Evolutionary conservation across 2,888 invertebrate genomes (phyloP), one percentile per base, ranked within the genome.

Genomic region (Archaeoteleia sp.): DNA sequence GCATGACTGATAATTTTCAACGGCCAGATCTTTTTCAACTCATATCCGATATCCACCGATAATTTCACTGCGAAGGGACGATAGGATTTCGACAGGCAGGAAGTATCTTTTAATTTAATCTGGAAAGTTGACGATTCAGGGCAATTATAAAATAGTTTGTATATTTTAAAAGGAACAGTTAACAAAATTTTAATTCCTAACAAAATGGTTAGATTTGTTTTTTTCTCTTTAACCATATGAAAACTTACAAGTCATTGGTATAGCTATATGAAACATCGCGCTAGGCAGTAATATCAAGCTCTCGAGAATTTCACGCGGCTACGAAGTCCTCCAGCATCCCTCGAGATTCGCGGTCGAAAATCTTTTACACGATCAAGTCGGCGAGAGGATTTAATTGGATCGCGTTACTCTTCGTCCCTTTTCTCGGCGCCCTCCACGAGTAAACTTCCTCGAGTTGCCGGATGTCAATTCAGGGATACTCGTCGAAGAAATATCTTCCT

Each of bases 321-420:
- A 9, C 10, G 29, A 49, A 53, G 32, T 54, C 46, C 46, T 13
- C 10, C 35, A 54, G 48, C 48, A 67, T 60, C 53, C 57, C 57
- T 51, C 54, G 40, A 45, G 48, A 60, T 63, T 13, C 30, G 32
- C 42, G 20, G 46, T 46, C 51, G 35, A 57, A 53, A 66, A 55
- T 66, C 54, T 53, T 48, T 62, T 62, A 65, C 61, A 49, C 43
- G 53, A 57, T 35, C 61, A 53, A 70, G 40, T 35, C 49, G 43
- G 43, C 40, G 69, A 54, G 62, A 62, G 55, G 60, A 67, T 70
- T 70, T 70, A 70, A 70, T 70, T 70, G 70, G 62, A 62, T 67
- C 48, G 49, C 40, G 46, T 46, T 34, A 27, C 49, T 40, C 32
- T 39, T 43, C 34, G 29, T 42, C 5, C 23, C 51, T 39, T 30